Evolutionary conservation across 2,888 invertebrate species (phyloP).

Genomic region (Apamea crenata): DNA sequence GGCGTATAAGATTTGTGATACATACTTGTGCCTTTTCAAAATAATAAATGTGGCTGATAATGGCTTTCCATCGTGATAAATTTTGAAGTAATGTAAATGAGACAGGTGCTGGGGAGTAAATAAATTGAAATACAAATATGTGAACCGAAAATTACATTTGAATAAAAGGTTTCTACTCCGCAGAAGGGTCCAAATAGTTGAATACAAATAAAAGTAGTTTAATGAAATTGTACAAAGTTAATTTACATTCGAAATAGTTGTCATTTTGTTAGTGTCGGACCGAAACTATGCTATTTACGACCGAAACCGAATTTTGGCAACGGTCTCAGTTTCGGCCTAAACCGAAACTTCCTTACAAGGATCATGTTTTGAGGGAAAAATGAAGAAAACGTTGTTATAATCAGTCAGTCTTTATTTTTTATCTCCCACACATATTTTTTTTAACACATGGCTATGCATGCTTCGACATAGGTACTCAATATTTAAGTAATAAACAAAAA

Average conservation of each 20-base stretch:
- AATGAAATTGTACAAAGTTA: slow-evolving; percentile 10
- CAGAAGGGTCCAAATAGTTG: slow-evolving; percentile 5
- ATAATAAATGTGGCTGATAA: not conserved
- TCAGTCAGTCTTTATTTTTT: too few species aligned
- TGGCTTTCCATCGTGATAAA: not conserved
- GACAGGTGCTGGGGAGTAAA: not conserved
- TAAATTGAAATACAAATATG: slow-evolving; percentile 1
- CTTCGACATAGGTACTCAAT: too few species aligned
- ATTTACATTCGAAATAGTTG: slow-evolving; percentile 8
- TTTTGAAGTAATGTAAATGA: not conserved
- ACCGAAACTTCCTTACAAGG: too few species aligned
- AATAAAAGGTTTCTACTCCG: not conserved
- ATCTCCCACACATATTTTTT: too few species aligned
- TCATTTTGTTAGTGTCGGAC: too few species aligned
- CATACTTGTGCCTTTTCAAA: not conserved
- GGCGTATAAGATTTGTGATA: not conserved
- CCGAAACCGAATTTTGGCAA: too few species aligned
- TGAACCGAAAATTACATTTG: slow-evolving; percentile 10
- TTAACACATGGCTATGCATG: too few species aligned
- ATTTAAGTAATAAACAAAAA: too few species aligned
- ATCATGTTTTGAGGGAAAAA: too few species aligned
- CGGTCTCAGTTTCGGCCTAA: too few species aligned
- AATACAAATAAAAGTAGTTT: slow-evolving; percentile 17
- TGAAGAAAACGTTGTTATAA: too few species aligned
- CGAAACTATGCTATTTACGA: too few species aligned